Base-by-base conservation (phyloP, 2,797 vertebrate species). In the Esox lucius region DNA sequence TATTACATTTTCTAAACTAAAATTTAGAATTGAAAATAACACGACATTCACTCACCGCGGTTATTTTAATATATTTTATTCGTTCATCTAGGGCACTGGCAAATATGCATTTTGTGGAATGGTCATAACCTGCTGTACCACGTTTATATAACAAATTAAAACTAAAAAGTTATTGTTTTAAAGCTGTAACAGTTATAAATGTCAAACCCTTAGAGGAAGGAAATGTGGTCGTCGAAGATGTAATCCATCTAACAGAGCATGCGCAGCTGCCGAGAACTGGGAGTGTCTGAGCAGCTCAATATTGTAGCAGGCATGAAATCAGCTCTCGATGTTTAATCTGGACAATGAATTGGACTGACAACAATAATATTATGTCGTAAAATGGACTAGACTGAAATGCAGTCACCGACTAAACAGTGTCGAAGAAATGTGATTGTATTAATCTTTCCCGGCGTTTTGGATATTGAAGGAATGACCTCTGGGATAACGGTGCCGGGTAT, bases 261-360 rank as follows among this genome's bases (percentile, higher is more conserved):
- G 92, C 92, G 91, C 89, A 86, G 67, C 80, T 26, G 31, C 11
- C 4, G 11, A 6, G 48, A 7, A 83, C 84, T 89, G 91, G 94
- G 94, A 91, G 93, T 93, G 93, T 92, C 92, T 86, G 88, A 84
- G 88, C 78, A 68, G 82, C 69, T 82, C 35, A 70, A 69, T 51
- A 70, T 56, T 75, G 76, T 70, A 76, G 66, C 83, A 77, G 87
- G 83, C 71, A 81, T 76, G 84, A 77, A 80, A 70, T 79, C 76
- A 73, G 83, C 31, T 84, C 83, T 83, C 84, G 77, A 75, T 62
- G 81, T 90, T 83, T 78, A 74, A 66, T 75, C 66, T 72, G 90
- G 85, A 90, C 85, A 90, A 92, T 88, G 87, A 79, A 76, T 80
- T 17, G 39, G 76, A 79, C 66, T 24, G 76, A 68, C 28, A 39